These are phyloP conservation scores for Pantelozetes paolii DNA, from an alignment of 2,888 invertebrate genomes.

Conservation along the genomic window DNA sequence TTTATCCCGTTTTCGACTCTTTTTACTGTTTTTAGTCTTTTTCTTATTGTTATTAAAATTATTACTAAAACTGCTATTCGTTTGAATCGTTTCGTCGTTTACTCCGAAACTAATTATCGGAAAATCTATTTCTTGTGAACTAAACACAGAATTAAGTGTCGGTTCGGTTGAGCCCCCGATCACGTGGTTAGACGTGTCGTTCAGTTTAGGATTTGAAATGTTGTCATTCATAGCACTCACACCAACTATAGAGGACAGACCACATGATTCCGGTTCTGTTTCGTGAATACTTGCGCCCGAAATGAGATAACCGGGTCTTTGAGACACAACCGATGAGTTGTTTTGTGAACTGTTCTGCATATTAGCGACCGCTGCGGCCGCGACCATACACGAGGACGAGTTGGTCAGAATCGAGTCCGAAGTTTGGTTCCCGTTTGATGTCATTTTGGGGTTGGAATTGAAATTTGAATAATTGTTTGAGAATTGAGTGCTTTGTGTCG, in stretches of 20 bases:
- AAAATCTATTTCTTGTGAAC: slow-evolving; percentile 34
- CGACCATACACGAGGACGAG: slow-evolving; percentile 40
- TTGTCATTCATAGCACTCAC: slow-evolving; percentile 18
- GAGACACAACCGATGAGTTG: background rate
- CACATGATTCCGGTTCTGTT: slow-evolving; percentile 26
- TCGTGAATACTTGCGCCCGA: slow-evolving; percentile 1
- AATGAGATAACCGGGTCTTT: background rate
- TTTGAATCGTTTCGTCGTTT: slow-evolving; percentile 12
- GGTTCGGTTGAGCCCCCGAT: slow-evolving; percentile 19
- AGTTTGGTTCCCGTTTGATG: slow-evolving; percentile 22
- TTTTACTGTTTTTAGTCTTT: slow-evolving; percentile 26
- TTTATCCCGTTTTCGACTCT: slow-evolving; percentile 18
- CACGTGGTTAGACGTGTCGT: slow-evolving; percentile 8
- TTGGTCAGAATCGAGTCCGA: slow-evolving; percentile 16
- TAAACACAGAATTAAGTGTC: slow-evolving; percentile 23
- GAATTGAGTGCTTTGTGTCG: slow-evolving; percentile 38
- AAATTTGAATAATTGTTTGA: slow-evolving; percentile 5
- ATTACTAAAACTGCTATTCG: background rate
- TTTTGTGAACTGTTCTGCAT: background rate
- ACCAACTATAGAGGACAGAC: background rate
- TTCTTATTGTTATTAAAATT: slow-evolving; percentile 17
- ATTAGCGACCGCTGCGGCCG: slow-evolving; percentile 35
- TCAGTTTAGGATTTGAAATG: slow-evolving; percentile 19
- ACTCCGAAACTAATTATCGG: slow-evolving; percentile 26
- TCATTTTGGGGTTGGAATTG: slow-evolving; percentile 13